Evolutionary conservation across 2,113 vertebrate genomes (phyloP).

Genomic region (Macrotus californicus): DNA sequence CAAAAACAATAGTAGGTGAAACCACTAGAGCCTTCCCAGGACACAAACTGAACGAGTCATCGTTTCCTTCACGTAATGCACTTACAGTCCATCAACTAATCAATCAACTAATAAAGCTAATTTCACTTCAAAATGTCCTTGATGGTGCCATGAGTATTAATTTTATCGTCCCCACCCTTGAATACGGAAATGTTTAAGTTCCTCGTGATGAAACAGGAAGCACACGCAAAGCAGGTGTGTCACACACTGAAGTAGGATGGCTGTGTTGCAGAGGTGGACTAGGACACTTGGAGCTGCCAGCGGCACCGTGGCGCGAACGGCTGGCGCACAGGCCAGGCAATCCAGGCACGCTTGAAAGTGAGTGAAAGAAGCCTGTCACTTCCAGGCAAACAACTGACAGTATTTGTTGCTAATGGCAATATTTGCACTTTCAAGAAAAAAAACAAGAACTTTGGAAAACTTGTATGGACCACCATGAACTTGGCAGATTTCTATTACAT

Average conservation of each 20-base stretch:
- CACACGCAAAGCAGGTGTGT: rapidly evolving
- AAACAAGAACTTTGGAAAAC: neutral
- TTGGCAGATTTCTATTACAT: neutral
- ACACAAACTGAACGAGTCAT: rapidly evolving
- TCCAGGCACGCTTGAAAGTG: rapidly evolving
- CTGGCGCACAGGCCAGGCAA: rapidly evolving
- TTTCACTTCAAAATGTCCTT: neutral
- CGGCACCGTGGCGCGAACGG: rapidly evolving
- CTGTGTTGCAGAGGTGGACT: neutral
- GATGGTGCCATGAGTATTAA: neutral
- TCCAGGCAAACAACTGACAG: neutral
- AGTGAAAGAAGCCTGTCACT: neutral
- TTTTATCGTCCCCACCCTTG: neutral
- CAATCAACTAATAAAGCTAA: neutral
- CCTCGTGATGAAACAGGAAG: neutral
- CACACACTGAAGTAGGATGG: rapidly evolving
- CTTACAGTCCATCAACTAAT: neutral
- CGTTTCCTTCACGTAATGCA: neutral
- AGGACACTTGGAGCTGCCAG: neutral
- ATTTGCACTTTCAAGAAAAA: neutral
- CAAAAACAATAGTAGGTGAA: neutral
- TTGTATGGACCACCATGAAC: neutral
- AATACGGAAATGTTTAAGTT: neutral
- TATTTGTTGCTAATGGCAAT: neutral
- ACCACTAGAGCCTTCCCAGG: rapidly evolving